phyloP scores from a whole-genome alignment of 2,797 vertebrate genomes.

The Rhincodon typus region DNA sequence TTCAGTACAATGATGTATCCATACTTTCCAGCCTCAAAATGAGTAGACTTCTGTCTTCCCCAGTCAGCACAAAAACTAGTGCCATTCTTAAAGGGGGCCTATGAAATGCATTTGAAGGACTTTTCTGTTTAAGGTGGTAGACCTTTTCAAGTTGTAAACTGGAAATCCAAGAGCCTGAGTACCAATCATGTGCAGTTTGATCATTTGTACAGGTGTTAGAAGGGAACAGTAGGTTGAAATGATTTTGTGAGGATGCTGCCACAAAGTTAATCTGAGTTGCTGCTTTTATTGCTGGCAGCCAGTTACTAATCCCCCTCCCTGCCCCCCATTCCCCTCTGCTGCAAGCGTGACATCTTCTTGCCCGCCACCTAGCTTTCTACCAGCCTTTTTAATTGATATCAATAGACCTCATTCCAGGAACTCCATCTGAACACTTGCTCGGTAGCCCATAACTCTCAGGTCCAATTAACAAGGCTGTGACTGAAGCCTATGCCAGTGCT shows the following conservation, averaged over 20 bases:
- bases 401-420: not conserved
- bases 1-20: not conserved
- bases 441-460: not conserved
- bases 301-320: not conserved
- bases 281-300: not conserved
- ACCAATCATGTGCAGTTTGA: not conserved
- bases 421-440: not conserved
- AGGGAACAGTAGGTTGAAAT: not conserved
- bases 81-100: not conserved
- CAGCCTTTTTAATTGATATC: not conserved
- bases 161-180: too few relatives aligned
- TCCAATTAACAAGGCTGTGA: not conserved
- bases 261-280: not conserved
- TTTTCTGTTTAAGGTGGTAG: not conserved
- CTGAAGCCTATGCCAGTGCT: not conserved
- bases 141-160: not conserved
- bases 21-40: too few relatives aligned
- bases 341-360: not conserved
- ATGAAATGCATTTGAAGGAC: not conserved
- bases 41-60: too few relatives aligned
- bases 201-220: not conserved
- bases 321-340: not conserved
- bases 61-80: too few relatives aligned
- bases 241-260: not conserved
- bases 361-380: not conserved